Evolutionary conservation across 2,888 invertebrate species (phyloP), one percentile per base, ranked within the genome.

Genomic region (Cactoblastis cactorum): DNA sequence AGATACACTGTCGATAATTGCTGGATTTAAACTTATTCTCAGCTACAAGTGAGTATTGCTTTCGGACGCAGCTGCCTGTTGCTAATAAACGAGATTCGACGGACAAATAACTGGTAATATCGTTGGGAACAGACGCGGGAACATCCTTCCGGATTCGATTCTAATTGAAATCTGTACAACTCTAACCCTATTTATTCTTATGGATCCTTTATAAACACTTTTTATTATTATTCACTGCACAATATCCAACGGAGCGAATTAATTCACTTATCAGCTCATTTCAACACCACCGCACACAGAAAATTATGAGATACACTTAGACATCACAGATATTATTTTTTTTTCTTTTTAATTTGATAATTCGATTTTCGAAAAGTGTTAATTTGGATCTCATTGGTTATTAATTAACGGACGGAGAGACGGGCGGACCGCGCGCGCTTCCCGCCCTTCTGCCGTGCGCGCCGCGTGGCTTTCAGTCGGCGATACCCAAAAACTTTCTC

Each of bases 401-500:
- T 49, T 53, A 38, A 47, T 38, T 28, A 52, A 49, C 48, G 53
- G 54, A 58, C 59, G 60, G 56, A 59, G 67, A 74, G 58, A 68
- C 84, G 84, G 74, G 74, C 81, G 77, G 72, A 65, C 68, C 69
- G 70, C 64, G 63, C 74, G 72, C 65, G 64, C 61, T 69, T 69
- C 65, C 73, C 77, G 80, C 69, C 67, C 78, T 67, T 81, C 75
- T 85, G 84, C 72, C 84, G 83, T 63, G 67, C 63, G 59, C 63
- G 71, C 69, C 74, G 75, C 69, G 33, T 28, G 46, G 9, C 35
- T 11, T 32, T 19, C 33, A 22, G 22, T 47, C 6, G 15, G 22
- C 24, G 41, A 50, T 48, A 49, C 9, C 28, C 45, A 51, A 48
- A 38, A 52, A 52, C 50, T 53, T 51, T 51, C 52, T 52, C 52